These are phyloP conservation scores for Salvator merianae DNA, from an alignment of 2,113 vertebrate species.

Conservation along the genomic window DNA sequence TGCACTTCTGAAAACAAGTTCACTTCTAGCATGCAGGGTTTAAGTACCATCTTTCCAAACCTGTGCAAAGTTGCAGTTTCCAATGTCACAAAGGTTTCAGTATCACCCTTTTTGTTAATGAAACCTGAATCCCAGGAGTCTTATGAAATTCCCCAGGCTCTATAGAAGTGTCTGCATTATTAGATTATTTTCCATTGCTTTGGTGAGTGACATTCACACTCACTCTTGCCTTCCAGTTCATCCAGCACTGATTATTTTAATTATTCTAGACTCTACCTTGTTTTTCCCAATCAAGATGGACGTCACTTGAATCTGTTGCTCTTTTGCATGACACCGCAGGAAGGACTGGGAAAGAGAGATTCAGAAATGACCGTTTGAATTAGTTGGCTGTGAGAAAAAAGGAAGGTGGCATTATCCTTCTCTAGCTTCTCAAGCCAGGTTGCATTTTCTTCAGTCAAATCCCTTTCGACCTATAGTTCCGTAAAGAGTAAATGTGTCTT, in stretches of 20 bases:
- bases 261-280: background rate
- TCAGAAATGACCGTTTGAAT: background rate
- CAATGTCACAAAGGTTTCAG: no score
- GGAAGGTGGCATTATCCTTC: constrained; percentile 53
- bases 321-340: constrained; percentile 13
- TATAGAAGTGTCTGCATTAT: background rate
- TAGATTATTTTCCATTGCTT: background rate
- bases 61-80: background rate
- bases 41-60: background rate
- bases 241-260: background rate
- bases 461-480: constrained; percentile 65
- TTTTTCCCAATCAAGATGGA: background rate
- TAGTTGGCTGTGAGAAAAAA: constrained; percentile 54
- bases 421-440: constrained; percentile 56
- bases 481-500: constrained; percentile 70
- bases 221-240: background rate
- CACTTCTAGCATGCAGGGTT: background rate
- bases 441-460: constrained; percentile 66
- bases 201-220: constrained; percentile 1
- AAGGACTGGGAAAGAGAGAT: background rate
- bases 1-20: background rate
- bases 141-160: background rate
- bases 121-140: no score
- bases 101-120: background rate
- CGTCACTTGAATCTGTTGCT: background rate